These are phyloP conservation scores for Pammene fasciana DNA, from an alignment of 2,888 invertebrate genomes.

Conservation along the genomic window DNA sequence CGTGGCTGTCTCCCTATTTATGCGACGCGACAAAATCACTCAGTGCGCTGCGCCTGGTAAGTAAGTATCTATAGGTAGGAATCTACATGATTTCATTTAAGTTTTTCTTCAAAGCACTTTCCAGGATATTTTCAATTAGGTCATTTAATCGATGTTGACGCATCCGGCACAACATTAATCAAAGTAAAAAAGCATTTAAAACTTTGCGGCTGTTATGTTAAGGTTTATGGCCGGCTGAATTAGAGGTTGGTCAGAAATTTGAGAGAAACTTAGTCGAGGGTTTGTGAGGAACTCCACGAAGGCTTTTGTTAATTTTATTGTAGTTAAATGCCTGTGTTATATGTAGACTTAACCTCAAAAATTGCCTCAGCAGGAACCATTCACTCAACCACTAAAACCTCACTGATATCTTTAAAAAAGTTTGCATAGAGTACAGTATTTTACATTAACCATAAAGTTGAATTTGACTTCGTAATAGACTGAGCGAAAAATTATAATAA, in stretches of 20 bases:
- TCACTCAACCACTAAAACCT: no score
- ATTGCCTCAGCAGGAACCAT: no score
- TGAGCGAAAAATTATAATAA: no score
- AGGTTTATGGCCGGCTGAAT: constrained; percentile 44
- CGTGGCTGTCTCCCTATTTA: no score
- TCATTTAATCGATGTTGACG: constrained; percentile 30
- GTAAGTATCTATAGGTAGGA: no score
- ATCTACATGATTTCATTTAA: not conserved
- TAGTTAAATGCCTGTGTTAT: constrained; percentile 12
- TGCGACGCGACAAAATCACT: no score
- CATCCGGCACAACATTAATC: constrained; percentile 50
- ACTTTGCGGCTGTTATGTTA: constrained; percentile 48
- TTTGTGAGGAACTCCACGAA: not conserved
- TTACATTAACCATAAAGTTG: no score
- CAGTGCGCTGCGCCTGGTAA: no score
- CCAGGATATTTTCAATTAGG: constrained; percentile 6
- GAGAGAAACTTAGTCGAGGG: constrained; percentile 26
- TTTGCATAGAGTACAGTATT: no score
- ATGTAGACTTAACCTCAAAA: not conserved
- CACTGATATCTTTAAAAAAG: no score
- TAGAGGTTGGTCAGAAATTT: constrained; percentile 39
- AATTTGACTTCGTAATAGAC: no score
- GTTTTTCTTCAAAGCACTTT: not conserved
- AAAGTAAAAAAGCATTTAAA: constrained; percentile 52
- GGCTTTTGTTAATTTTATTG: constrained; percentile 17